Evolutionary conservation across 2,797 vertebrate genomes (phyloP).

Genomic region (Cheirogaleus major): DNA sequence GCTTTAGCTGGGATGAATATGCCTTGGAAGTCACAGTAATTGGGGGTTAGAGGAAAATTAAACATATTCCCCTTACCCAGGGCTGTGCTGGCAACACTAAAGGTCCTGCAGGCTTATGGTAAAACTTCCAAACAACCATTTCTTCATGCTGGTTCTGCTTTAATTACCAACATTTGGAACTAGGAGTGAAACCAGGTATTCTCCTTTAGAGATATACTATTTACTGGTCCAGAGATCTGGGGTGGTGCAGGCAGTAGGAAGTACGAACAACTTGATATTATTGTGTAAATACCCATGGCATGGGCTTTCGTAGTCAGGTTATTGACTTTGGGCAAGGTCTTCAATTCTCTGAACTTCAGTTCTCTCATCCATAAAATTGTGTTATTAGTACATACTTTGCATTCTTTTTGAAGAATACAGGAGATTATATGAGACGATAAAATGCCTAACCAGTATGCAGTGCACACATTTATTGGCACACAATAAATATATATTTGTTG

Average conservation of each 20-base stretch:
- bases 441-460: background rate
- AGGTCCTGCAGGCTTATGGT: background rate
- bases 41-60: background rate
- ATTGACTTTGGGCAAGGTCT: background rate
- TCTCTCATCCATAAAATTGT: background rate
- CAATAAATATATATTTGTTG: too few species aligned
- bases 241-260: rapidly evolving
- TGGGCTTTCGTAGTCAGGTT: background rate
- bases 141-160: background rate
- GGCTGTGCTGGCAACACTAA: background rate
- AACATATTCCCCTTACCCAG: background rate
- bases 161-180: background rate
- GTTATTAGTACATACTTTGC: background rate
- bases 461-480: background rate
- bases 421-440: background rate
- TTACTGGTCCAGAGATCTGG: background rate
- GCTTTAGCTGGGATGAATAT: background rate
- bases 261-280: background rate
- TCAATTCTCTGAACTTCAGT: background rate
- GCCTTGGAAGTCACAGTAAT: background rate
- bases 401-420: background rate
- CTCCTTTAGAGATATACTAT: background rate
- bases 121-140: background rate
- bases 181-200: background rate
- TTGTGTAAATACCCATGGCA: background rate